phyloP scores from a whole-genome alignment of 2,888 invertebrate species.

The Amiota minor region DNA sequence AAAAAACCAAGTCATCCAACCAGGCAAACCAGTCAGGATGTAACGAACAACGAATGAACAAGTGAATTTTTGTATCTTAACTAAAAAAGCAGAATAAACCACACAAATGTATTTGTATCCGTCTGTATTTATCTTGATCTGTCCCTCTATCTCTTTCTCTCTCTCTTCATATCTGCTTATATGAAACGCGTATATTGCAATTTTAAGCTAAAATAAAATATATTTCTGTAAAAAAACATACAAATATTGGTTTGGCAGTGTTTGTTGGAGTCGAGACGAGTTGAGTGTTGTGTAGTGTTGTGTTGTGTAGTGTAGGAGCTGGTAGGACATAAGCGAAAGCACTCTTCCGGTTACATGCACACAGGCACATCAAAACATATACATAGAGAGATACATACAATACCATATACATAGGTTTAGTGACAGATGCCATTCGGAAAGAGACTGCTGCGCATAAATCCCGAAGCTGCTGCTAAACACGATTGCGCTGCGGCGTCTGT shows the following conservation, averaged over 20 bases:
- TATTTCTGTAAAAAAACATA: too few species aligned
- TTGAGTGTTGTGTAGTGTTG: too few species aligned
- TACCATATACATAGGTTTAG: background rate
- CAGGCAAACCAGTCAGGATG: too few species aligned
- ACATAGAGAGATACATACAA: background rate
- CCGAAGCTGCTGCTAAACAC: slow-evolving; percentile 7
- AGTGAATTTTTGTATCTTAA: too few species aligned
- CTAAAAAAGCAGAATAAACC: background rate
- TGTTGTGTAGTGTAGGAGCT: too few species aligned
- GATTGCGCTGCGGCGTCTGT: background rate
- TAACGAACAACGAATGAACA: too few species aligned
- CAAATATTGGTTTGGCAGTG: too few species aligned
- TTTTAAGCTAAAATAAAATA: too few species aligned
- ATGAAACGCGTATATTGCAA: background rate
- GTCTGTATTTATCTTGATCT: background rate
- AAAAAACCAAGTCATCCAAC: too few species aligned
- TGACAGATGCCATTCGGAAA: background rate
- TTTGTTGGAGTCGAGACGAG: too few species aligned
- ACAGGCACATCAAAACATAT: background rate
- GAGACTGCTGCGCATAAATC: slow-evolving; percentile 17
- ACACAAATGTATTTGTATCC: background rate
- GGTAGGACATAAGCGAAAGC: slow-evolving; percentile 12
- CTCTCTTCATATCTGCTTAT: background rate
- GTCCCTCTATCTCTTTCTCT: background rate
- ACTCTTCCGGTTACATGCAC: slow-evolving; percentile 23